These are phyloP conservation scores for Scytalopus superciliaris DNA, from an alignment of 2,113 vertebrate genomes.

Conservation along the genomic window DNA sequence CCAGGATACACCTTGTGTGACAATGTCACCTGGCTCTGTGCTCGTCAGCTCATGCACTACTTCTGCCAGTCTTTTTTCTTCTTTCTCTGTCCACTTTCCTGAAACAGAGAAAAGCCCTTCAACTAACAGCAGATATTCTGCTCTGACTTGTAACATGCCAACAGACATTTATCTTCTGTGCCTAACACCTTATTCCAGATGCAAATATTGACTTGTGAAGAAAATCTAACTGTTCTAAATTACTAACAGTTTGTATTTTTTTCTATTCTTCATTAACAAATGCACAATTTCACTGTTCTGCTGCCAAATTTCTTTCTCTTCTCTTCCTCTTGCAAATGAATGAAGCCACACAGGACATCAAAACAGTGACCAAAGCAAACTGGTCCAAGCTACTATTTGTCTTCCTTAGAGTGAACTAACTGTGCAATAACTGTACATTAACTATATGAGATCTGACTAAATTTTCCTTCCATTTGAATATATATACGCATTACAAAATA, in stretches of 20 bases:
- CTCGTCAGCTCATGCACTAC: constrained; percentile 96
- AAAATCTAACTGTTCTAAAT: neutral
- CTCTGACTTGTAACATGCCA: neutral
- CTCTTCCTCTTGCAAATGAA: neutral
- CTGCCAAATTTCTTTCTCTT: neutral
- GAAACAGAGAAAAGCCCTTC: constrained; percentile 3
- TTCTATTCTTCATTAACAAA: neutral
- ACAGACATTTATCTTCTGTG: neutral
- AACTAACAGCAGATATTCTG: neutral
- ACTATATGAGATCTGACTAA: neutral
- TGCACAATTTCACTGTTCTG: neutral
- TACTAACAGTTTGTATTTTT: neutral
- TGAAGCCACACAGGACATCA: neutral
- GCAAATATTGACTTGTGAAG: neutral
- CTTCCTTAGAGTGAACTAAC: neutral
- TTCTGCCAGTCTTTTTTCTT: constrained; percentile 90
- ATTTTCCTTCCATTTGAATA: neutral
- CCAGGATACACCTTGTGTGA: constrained; percentile 97
- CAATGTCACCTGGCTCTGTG: constrained; percentile 89
- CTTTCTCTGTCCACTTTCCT: constrained; percentile 99
- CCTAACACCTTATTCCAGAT: neutral
- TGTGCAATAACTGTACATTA: neutral
- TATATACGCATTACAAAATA: neutral
- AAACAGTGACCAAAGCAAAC: neutral
- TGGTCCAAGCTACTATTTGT: neutral